A percentile compares a stretch with the other conserved stretches of the same genome.
Evolutionary conservation across 1,140 invertebrate species (phyloP).

Genomic region (Ctenoplectra terminalis): DNA sequence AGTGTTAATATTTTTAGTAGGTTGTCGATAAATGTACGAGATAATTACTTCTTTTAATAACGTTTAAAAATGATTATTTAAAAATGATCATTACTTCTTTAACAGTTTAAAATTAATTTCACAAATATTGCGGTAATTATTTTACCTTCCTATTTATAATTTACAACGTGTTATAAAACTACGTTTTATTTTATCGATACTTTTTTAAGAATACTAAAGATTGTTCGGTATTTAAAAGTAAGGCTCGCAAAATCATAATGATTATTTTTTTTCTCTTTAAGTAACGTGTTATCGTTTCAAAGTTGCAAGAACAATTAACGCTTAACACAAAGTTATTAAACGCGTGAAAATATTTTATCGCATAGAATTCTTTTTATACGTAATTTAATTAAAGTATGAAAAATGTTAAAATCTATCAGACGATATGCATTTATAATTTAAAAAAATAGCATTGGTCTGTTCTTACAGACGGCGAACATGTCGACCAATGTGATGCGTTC

Average conservation of each 20-base stretch:
- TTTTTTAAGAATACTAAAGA: too few species aligned
- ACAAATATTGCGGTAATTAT: neutral
- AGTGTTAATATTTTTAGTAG: neutral
- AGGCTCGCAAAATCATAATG: neutral
- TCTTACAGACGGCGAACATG: neutral
- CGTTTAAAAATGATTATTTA: too few species aligned
- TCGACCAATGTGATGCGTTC: conserved; percentile 48
- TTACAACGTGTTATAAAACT: neutral
- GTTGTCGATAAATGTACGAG: too few species aligned
- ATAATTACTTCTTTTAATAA: too few species aligned
- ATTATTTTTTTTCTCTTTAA: neutral
- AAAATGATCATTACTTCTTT: too few species aligned
- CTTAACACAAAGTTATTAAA: neutral
- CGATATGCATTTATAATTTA: neutral
- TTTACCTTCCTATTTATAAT: neutral
- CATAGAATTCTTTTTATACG: neutral
- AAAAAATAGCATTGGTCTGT: conserved; percentile 17
- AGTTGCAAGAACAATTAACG: neutral
- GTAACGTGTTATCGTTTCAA: neutral
- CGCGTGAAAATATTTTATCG: neutral
- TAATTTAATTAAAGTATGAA: neutral
- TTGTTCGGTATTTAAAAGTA: neutral
- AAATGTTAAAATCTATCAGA: conserved; percentile 7
- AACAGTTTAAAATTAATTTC: neutral
- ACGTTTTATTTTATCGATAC: too few species aligned